Evolutionary conservation across 2,888 invertebrate genomes (phyloP), one percentile per base, ranked within the genome.

Genomic region (Macrostomum cliftonense): DNA sequence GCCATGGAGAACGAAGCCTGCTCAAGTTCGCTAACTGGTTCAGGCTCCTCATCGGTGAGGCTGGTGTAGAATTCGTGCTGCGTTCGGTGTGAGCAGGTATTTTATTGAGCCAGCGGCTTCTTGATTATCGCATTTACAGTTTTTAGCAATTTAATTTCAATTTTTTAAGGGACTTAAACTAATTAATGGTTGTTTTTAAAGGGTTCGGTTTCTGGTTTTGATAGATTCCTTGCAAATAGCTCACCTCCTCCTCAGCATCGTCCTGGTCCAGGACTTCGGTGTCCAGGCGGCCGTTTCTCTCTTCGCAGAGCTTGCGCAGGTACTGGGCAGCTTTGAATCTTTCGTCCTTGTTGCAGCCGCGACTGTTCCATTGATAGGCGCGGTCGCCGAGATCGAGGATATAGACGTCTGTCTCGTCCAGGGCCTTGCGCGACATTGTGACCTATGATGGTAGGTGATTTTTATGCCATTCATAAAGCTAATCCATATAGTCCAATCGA

Each of bases 341-440:
- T 48, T 68, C 68, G 50, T 67, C 65, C 52, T 66, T 67, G 53
- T 58, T 65, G 48, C 59, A 58, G 1, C 56, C 56, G 11, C 40
- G 37, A 1, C 68, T 67, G 49, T 66, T 67, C 63, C 62, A 67
- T 52, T 67, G 67, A 49, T 58, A 58, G 21, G 66, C 47, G 11
- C 51, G 51, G 12, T 57, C 47, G 5, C 69, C 68, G 7, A 56
- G 44, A 52, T 69, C 69, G 38, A 67, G 55, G 20, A 69, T 64
- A 51, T 59, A 69, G 2, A 68, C 67, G 55, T 69, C 68, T 19
- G 51, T 57, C 16, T 55, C 53, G 21, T 60, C 59, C 38, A 68
- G 47, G 11, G 54, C 40, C 12, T 51, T 53, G 45, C 42, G 52
- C 12, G 43, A 52, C 17, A 54, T 60, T 63, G 49, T 16, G 50